Evolutionary conservation across 2,797 vertebrate species (phyloP).

Genomic region (Parambassis ranga): DNA sequence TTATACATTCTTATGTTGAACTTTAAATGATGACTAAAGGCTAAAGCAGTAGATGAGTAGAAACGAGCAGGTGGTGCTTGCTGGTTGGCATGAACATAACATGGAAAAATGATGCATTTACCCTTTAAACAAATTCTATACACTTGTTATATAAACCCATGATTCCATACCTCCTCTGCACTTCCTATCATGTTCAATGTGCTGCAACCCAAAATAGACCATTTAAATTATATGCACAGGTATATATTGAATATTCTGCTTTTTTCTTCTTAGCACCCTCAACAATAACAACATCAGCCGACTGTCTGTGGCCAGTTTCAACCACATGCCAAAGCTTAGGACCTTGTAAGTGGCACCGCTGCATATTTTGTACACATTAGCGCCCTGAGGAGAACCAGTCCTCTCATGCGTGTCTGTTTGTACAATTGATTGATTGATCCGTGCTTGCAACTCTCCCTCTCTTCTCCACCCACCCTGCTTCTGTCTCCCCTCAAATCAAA

Average conservation of each 20-base stretch:
- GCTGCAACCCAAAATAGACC: neutral
- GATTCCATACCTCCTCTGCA: too few relatives aligned
- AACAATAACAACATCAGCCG: constrained; percentile 99
- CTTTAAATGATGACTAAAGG: too few relatives aligned
- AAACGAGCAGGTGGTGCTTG: too few relatives aligned
- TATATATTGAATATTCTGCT: neutral
- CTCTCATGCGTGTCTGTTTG: constrained; percentile 25
- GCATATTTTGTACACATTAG: neutral
- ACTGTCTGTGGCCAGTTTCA: constrained; percentile 97
- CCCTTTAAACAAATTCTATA: too few relatives aligned
- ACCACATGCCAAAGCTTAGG: constrained; percentile 98
- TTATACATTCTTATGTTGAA: too few relatives aligned
- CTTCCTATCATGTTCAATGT: neutral
- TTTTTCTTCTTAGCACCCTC: constrained; percentile 86
- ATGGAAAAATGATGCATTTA: too few relatives aligned
- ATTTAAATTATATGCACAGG: neutral
- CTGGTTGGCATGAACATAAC: too few relatives aligned
- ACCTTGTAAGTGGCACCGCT: constrained; percentile 91
- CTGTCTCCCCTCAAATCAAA: constrained; percentile 1
- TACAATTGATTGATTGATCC: constrained; percentile 43
- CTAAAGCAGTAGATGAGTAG: too few relatives aligned
- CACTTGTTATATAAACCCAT: too few relatives aligned
- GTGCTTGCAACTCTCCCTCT: neutral
- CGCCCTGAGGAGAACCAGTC: neutral
- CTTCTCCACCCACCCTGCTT: constrained; percentile 3